Evolutionary conservation across 2,797 vertebrate species (phyloP), one percentile per base, ranked within the genome.

Genomic region (Alauda arvensis): DNA sequence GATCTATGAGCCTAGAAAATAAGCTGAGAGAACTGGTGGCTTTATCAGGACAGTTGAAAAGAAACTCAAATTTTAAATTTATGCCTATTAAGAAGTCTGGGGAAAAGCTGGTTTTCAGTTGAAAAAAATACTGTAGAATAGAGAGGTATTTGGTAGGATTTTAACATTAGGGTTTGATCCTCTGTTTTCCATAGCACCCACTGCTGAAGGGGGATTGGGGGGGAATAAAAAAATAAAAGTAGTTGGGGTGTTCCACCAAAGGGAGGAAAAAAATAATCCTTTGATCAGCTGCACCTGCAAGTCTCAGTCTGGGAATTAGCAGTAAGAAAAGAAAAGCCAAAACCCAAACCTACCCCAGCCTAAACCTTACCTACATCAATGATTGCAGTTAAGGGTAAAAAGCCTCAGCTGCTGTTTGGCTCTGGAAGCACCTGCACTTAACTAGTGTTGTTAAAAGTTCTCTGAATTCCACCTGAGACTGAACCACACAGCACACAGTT

Each of bases 401-500:
- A 55, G 18, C 8, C 6, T 65, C 25, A 67, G 39, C 42, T 85
- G 49, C 19, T 87, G 2, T 33, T 63, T 46, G 68, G 34, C 42
- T 55, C 48, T 68, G 40, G 14, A 51, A 87, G 23, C 7, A 61
- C 25, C 23, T 70, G 18, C n/a, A 29, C 34, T 63, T 65, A 85
- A 16, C 31, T 77, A 74, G 28, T 6, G 18, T 9, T 46, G 39
- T 57, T 65, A 28, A 25, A 72, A 48, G 28, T 48, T 81, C 65
- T 62, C 60, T 24, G 53, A n/a, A 18, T 53, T 83, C 23, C 28
- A 75, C 15, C 24, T 46, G 57, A 70, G 55, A 53, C 55, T 39
- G 33, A 74, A 17, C 7, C 1, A 12, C 6, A 1, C 14, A 8
- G 18, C 5, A 33, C 0, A 1, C 4, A 18, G n/a, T 51, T 62